phyloP scores from a whole-genome alignment of 2,113 vertebrate genomes.

The Galemys pyrenaicus region DNA sequence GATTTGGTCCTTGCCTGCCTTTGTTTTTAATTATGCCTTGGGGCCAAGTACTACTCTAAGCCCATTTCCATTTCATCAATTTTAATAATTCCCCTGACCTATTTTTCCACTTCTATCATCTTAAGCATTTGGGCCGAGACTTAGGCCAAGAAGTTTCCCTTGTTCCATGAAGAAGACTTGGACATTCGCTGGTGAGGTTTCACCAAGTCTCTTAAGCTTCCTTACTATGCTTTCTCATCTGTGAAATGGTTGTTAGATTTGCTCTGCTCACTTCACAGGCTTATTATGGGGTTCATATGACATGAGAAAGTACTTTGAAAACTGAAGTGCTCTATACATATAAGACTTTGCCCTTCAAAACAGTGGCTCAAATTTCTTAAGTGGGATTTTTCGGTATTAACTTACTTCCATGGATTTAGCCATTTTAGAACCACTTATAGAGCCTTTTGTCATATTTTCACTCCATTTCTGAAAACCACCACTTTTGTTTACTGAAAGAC shows the following conservation, averaged over 20 bases:
- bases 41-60: neutral
- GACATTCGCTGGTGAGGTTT: neutral
- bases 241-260: neutral
- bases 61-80: neutral
- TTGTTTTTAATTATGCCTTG: slow-evolving; percentile 4
- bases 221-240: neutral
- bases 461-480: slow-evolving; percentile 27
- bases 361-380: slow-evolving; percentile 32
- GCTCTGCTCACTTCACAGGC: neutral
- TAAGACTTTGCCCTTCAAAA: slow-evolving; percentile 26
- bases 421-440: neutral
- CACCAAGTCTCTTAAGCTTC: neutral
- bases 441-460: neutral
- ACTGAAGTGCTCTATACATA: neutral
- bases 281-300: slow-evolving; percentile 46
- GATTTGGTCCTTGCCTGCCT: neutral
- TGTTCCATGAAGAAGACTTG: neutral
- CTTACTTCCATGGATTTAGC: slow-evolving; percentile 31
- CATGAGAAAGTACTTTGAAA: slow-evolving; percentile 52
- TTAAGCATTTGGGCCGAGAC: neutral
- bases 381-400: slow-evolving; percentile 39
- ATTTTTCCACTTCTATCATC: neutral
- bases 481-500: neutral
- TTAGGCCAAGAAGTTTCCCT: neutral
- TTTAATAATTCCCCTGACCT: neutral